A percentile compares a stretch with the other conserved stretches of the same genome.
These are phyloP conservation scores for Zaprionus lineosus DNA, from an alignment of 2,888 invertebrate species.

Conservation along the genomic window DNA sequence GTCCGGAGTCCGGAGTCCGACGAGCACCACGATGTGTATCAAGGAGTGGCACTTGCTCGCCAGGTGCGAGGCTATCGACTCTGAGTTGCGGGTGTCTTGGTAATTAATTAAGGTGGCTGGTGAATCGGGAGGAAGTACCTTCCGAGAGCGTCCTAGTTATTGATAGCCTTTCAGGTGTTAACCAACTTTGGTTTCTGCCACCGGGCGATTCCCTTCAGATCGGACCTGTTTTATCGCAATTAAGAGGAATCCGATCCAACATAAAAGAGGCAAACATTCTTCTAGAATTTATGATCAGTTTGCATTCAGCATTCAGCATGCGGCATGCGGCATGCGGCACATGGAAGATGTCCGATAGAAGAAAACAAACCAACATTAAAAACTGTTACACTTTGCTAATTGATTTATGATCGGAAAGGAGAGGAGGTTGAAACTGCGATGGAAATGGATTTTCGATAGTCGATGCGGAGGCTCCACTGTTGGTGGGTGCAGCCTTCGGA, in stretches of 20 bases:
- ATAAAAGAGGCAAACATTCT: constrained; percentile 59
- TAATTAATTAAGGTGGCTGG: constrained; percentile 22
- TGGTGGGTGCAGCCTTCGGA: constrained; percentile 52
- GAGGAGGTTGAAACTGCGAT: constrained; percentile 37
- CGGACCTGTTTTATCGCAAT: constrained; percentile 26
- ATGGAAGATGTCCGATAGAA: too few relatives aligned
- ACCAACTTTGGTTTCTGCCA: constrained; percentile 18
- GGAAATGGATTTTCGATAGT: constrained; percentile 33
- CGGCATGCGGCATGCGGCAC: neutral
- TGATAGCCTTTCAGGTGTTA: constrained; percentile 27
- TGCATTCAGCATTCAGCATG: constrained; percentile 42
- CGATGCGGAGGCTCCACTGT: constrained; percentile 3
- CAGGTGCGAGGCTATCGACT: constrained; percentile 14
- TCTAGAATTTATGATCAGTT: constrained; percentile 57
- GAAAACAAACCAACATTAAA: constrained; percentile 13
- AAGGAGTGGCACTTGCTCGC: too few relatives aligned
- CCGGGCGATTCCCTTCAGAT: constrained; percentile 34
- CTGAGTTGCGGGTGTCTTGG: constrained; percentile 31
- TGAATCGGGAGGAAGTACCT: neutral
- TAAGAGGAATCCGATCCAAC: constrained; percentile 43
- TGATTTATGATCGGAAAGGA: constrained; percentile 61
- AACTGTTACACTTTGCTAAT: constrained; percentile 66
- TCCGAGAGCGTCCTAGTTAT: constrained; percentile 6
- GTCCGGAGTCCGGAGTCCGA: too few relatives aligned
- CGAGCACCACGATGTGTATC: too few relatives aligned